Evolutionary conservation across 2,113 vertebrate species (phyloP).

Genomic region (Amblyornis subalaris): DNA sequence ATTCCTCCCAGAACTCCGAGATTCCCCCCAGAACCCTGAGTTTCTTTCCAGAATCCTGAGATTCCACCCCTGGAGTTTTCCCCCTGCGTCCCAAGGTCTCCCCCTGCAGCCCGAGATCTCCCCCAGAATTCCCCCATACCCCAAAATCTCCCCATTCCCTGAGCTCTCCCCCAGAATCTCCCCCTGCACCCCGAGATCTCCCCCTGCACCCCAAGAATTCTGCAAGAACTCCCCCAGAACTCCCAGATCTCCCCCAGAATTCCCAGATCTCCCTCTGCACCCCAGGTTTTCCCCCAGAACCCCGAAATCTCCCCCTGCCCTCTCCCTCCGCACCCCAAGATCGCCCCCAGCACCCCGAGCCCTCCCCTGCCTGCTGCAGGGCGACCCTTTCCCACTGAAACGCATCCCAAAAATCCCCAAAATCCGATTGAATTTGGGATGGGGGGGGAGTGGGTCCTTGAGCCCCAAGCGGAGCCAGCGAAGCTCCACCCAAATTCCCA

Average conservation of each 20-base stretch:
- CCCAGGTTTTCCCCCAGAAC: neutral
- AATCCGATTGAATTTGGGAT: neutral
- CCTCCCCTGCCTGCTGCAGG: neutral
- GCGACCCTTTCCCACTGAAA: accelerated
- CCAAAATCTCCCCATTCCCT: no score
- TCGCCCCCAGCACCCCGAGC: neutral
- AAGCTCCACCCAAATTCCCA: accelerated
- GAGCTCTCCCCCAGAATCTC: no score
- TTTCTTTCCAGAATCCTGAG: no score
- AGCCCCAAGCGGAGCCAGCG: accelerated
- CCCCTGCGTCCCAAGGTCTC: no score
- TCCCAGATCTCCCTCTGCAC: neutral
- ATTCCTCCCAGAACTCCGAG: no score
- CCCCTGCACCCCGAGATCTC: neutral
- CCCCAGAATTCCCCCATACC: no score
- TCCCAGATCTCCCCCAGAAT: no score
- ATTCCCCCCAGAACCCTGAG: no score
- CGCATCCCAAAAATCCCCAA: neutral
- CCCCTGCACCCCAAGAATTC: neutral
- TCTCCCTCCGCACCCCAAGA: neutral
- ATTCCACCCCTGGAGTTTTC: no score
- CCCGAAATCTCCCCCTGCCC: neutral
- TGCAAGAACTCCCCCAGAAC: no score
- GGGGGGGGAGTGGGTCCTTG: no score
- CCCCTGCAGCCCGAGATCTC: no score